Base-by-base conservation (phyloP, 2,113 vertebrate species). In the Menidia beryllina region DNA sequence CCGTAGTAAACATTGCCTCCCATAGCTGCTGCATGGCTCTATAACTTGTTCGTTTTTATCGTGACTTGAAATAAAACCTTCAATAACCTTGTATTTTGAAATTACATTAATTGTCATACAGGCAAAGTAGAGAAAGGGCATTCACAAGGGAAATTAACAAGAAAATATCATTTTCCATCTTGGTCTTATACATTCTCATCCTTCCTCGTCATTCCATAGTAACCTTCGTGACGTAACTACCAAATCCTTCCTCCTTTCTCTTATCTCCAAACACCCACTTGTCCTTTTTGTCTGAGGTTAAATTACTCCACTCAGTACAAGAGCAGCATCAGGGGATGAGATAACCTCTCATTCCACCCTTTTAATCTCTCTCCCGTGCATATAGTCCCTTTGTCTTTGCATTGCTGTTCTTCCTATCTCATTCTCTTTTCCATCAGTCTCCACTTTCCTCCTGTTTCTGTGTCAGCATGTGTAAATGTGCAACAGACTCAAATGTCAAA, bases 281-380 rank as follows among this genome's bases (percentile, higher is more conserved):
- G 23, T 55, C n/a, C 19, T 55, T 81, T 83, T 72, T 72, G 71
- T 75, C 59, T 80, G 73, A 43, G 60, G 77, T 73, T 70, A 75
- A 89, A 84, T 53, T 64, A 86, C 83, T 76, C 56, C 61, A 45
- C 68, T 82, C 73, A 63, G 62, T 20, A 72, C 39, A 81, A 79
- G 48, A 77, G 74, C 76, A 64, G 66, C 63, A 77, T 78, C 67
- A 30, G 21, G 59, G 81, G 49, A 61, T 69, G 47, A 79, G 53
- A 75, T 87, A 81, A 88, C 86, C 80, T 82, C 83, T 87, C 15
- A 66, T 55, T 50, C 57, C 47, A 62, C 61, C 61, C 70, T 72
- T 84, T 81, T 77, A 82, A 88, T 86, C 82, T 74, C 41, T 66
- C 61, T 30, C 36, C 25, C 58, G 7, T 25, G 26, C 55, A 24